A percentile compares a stretch with the other conserved stretches of the same genome.
These are phyloP conservation scores for Heliconius ismenius DNA, from an alignment of 2,888 invertebrate species.

Conservation along the genomic window DNA sequence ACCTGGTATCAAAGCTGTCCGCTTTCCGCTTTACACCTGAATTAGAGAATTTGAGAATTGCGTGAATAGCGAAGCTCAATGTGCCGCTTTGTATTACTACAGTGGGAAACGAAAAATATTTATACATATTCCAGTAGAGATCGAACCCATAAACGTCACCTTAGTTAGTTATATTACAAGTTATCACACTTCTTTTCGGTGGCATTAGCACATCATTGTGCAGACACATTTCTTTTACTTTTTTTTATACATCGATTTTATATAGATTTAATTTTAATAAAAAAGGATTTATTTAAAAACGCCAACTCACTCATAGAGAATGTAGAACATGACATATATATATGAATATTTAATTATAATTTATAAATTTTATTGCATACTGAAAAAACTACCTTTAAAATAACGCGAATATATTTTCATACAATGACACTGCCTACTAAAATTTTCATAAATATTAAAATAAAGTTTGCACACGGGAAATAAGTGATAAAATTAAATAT, in stretches of 20 bases:
- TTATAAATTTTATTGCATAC: conserved; percentile 8
- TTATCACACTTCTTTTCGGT: no score
- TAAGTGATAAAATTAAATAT: conserved; percentile 18
- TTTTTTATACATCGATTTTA: background rate
- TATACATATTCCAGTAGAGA: no score
- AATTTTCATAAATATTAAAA: conserved; percentile 21
- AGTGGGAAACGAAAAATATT: no score
- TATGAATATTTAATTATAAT: conserved; percentile 13
- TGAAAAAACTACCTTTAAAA: conserved; percentile 19
- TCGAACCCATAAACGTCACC: no score
- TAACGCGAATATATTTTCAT: conserved; percentile 12
- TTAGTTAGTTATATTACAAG: no score
- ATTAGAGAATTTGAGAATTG: background rate
- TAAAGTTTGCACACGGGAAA: conserved; percentile 21
- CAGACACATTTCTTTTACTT: background rate
- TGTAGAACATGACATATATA: conserved; percentile 1
- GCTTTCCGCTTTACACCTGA: background rate
- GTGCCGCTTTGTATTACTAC: background rate
- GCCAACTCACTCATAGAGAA: background rate
- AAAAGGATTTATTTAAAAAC: background rate
- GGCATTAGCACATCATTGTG: background rate
- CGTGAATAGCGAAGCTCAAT: background rate
- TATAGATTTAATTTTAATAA: background rate
- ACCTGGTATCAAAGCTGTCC: background rate
- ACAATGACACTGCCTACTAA: conserved; percentile 17